phyloP scores from a whole-genome alignment of 2,797 vertebrate genomes.

The Chelon labrosus region DNA sequence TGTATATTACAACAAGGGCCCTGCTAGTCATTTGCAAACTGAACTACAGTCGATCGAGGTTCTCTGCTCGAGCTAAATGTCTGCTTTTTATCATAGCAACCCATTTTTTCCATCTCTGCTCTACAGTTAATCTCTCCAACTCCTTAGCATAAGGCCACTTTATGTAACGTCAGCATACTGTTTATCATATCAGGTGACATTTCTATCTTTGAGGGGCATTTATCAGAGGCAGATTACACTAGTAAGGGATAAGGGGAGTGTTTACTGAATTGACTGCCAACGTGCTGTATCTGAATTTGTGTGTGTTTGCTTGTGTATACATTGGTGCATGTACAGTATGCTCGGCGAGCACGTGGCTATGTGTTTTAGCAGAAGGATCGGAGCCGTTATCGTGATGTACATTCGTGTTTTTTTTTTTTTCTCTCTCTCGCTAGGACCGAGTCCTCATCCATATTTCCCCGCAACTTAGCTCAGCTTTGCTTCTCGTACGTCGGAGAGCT shows the following conservation, averaged over 20 bases:
- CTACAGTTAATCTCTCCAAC: conserved; percentile 77
- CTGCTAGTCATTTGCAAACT: conserved; percentile 29
- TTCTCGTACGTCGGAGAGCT: conserved; percentile 26
- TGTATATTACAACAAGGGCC: conserved; percentile 24
- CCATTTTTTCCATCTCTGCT: conserved; percentile 69
- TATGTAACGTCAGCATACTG: conserved; percentile 80
- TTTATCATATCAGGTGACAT: conserved; percentile 87
- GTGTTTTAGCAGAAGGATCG: conserved; percentile 59
- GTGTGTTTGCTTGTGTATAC: conserved; percentile 71
- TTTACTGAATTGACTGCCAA: conserved; percentile 87
- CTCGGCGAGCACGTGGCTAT: conserved; percentile 53
- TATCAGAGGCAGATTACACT: conserved; percentile 86
- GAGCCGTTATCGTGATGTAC: conserved; percentile 59
- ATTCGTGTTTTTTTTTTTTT: conserved; percentile 22
- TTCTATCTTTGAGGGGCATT: conserved; percentile 86
- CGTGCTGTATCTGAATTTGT: conserved; percentile 74
- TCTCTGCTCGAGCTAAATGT: conserved; percentile 47
- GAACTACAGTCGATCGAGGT: conserved; percentile 36
- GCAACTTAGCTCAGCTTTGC: conserved; percentile 54
- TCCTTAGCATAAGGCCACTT: conserved; percentile 82
- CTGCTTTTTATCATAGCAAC: conserved; percentile 57
- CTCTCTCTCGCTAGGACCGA: conserved; percentile 10
- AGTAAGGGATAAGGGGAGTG: conserved; percentile 83
- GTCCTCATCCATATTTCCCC: conserved; percentile 44
- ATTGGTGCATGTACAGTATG: conserved; percentile 63